These are phyloP conservation scores for Dermochelys coriacea DNA, from an alignment of 2,797 vertebrate genomes.

Conservation along the genomic window DNA sequence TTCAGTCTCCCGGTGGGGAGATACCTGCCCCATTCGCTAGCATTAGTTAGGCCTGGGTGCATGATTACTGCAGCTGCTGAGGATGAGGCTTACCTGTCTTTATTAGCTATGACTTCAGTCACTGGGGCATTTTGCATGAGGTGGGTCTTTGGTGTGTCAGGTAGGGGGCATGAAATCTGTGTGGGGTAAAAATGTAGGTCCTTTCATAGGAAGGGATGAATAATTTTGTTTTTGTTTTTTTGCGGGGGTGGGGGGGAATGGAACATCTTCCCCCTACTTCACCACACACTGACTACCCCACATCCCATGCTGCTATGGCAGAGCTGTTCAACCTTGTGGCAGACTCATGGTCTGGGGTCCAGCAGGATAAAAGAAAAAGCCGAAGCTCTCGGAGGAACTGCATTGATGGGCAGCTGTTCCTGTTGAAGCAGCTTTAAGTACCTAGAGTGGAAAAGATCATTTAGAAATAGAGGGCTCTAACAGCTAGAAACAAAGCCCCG, in stretches of 20 bases:
- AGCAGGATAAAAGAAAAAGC: not conserved
- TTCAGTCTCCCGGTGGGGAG: not conserved
- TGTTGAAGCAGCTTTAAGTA: not conserved
- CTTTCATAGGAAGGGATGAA: too few relatives aligned
- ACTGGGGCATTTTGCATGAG: not conserved
- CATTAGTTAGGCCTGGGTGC: not conserved
- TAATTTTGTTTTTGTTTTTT: too few relatives aligned
- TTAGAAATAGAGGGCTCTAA: not conserved
- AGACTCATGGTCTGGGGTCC: not conserved
- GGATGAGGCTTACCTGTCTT: too few relatives aligned
- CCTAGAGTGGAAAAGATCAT: not conserved
- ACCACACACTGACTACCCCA: too few relatives aligned
- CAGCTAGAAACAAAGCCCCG: not conserved
- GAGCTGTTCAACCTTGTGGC: not conserved
- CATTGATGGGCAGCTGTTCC: not conserved
- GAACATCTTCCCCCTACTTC: not conserved
- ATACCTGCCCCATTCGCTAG: not conserved
- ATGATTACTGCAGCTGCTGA: not conserved
- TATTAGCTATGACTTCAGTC: not conserved
- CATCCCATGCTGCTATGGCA: not conserved
- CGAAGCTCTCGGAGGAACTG: not conserved
- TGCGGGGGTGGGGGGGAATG: not conserved
- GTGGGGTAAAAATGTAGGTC: too few relatives aligned
- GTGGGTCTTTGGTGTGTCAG: not conserved
- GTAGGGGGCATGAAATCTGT: not conserved